Base-by-base conservation (phyloP, 2,113 vertebrate genomes). In the Pycnonotus jocosus region DNA sequence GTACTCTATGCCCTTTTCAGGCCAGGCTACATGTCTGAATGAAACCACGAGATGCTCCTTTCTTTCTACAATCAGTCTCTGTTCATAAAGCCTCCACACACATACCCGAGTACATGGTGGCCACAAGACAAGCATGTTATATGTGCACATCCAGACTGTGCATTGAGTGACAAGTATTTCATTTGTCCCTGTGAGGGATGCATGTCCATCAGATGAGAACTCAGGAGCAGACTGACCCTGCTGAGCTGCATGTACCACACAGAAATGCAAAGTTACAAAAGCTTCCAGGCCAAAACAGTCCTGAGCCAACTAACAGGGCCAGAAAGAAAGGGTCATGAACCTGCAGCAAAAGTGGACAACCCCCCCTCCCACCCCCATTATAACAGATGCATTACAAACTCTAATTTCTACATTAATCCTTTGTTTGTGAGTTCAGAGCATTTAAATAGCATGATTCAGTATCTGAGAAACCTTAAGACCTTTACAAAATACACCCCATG, bases 281-380 rank as follows among this genome's bases (percentile, higher is more conserved):
- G 7, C 30, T 81, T 47, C 22, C 47, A 50, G 45, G 31, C 35
- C 56, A 78, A 15, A 81, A 48, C 4, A 71, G 33, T 25, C 27
- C 35, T 78, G 31, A 80, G 5, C 2, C 57, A 90, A n/a, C 45
- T 69, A 74, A 44, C 8, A 58, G 18, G 22, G 33, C 12, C 42
- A 50, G 72, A 28, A n/a, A 21, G 16, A 60, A 73, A 66, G 16
- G 28, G 30, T 35, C 25, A 37, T 0, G 0, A 76, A 82, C 15
- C 53, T 53, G 30, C 62, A 51, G 35, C 25, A 58, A 35, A 68
- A 62, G 24, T 21, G 10, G 33, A 47, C 53, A 15, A 4, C 1
- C 23, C 4, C 1, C 21, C 9, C 23, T 6, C 4, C 0, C 0
- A 6, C 1, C 23, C 2, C 25, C 23, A 38, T 15, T 51, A 13